Percentiles rank a stretch among this genome's conserved stretches.
These are phyloP conservation scores for Acanthopleura granulata DNA, from an alignment of 2,888 invertebrate genomes.

Conservation along the genomic window DNA sequence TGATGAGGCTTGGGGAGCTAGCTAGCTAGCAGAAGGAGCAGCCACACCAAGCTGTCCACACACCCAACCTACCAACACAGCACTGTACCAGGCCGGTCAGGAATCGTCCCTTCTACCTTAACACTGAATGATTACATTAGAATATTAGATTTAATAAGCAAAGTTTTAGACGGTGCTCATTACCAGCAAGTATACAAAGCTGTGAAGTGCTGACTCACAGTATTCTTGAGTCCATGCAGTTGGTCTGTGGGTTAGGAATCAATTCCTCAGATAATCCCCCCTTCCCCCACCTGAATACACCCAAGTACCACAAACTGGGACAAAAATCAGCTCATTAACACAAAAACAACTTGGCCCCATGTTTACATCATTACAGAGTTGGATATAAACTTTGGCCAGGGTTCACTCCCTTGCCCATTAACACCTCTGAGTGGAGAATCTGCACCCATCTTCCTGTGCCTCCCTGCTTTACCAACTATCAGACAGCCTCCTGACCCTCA, in stretches of 20 bases:
- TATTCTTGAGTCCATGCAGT: too few relatives aligned
- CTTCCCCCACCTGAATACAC: not conserved
- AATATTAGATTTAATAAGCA: slow-evolving; percentile 6
- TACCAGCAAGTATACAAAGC: not conserved
- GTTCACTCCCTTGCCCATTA: not conserved
- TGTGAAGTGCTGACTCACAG: not conserved
- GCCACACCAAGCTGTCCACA: too few relatives aligned
- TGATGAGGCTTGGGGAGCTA: too few relatives aligned
- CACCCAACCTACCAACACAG: too few relatives aligned
- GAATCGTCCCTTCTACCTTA: not conserved
- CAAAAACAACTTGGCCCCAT: not conserved
- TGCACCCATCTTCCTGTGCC: too few relatives aligned
- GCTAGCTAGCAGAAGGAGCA: too few relatives aligned
- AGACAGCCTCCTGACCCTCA: too few relatives aligned
- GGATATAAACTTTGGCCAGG: not conserved
- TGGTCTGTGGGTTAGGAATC: too few relatives aligned
- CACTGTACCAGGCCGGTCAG: not conserved
- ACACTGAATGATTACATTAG: slow-evolving; percentile 5
- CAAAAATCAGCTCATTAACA: slow-evolving; percentile 12
- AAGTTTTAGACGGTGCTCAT: not conserved
- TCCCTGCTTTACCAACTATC: too few relatives aligned
- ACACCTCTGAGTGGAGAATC: not conserved
- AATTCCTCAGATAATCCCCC: not conserved
- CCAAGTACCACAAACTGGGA: not conserved
- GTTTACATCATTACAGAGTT: slow-evolving; percentile 15